Percentiles rank a stretch among this genome's conserved stretches.
Conservation (phyloP, 2,888 invertebrate species). For the Tipula vernalis region DNA sequence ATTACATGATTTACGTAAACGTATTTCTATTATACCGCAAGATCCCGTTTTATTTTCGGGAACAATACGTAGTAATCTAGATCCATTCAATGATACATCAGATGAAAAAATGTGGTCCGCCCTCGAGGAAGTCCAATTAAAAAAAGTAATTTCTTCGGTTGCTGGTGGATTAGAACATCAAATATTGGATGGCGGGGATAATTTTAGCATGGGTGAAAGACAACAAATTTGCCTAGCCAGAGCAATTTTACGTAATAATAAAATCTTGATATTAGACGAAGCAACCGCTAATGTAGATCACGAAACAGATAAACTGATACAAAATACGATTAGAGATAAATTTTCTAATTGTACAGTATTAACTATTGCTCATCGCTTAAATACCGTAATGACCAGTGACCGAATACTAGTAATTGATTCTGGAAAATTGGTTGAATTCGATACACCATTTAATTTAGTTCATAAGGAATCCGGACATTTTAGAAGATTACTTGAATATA, state of each 20-base stretch:
- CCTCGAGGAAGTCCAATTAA: constrained; percentile 59
- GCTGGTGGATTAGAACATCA: constrained; percentile 46
- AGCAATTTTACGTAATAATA: constrained; percentile 51
- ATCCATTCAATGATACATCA: constrained; percentile 57
- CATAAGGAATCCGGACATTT: constrained; percentile 44
- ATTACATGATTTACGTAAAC: constrained; percentile 54
- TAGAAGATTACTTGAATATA: constrained; percentile 45
- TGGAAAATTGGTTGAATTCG: constrained; percentile 59
- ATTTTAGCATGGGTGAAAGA: constrained; percentile 69
- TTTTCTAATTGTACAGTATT: constrained; percentile 75
- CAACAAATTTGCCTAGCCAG: constrained; percentile 71
- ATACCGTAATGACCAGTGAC: constrained; percentile 86
- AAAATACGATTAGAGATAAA: constrained; percentile 65
- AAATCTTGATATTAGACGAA: constrained; percentile 49
- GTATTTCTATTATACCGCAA: constrained; percentile 77
- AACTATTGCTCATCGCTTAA: constrained; percentile 81
- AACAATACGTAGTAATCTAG: constrained; percentile 60
- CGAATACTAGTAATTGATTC: constrained; percentile 72
- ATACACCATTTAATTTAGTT: constrained; percentile 57
- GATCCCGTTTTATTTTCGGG: constrained; percentile 69
- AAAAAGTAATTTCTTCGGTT: constrained; percentile 47
- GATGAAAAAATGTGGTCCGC: constrained; percentile 60
- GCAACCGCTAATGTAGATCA: constrained; percentile 77
- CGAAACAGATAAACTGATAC: constrained; percentile 72
- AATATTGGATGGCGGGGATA: constrained; percentile 59